Conservation (phyloP, 2,797 vertebrate species). For the Allenopithecus nigroviridis region DNA sequence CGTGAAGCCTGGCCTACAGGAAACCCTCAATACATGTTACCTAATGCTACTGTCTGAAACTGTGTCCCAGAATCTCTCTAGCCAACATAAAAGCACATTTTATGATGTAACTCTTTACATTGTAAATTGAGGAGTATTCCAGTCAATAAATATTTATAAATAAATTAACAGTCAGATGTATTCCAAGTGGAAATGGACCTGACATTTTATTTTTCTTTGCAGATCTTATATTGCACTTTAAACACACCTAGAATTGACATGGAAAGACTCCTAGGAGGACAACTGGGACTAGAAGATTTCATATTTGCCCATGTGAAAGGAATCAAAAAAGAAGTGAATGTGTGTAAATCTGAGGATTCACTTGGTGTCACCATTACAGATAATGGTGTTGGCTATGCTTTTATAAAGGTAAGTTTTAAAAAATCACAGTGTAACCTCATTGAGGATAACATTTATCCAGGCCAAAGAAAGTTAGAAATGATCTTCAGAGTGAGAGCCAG, state of each 20-base stretch:
- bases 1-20: not conserved
- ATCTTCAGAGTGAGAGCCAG: not conserved
- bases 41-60: not conserved
- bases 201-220: constrained; percentile 56
- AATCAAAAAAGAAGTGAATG: constrained; percentile 92
- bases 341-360: constrained; percentile 92
- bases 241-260: constrained; percentile 98
- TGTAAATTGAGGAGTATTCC: not conserved
- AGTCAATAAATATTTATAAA: not conserved
- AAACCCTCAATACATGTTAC: not conserved
- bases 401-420: constrained; percentile 92
- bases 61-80: not conserved
- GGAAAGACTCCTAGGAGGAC: constrained; percentile 94
- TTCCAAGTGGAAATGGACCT: constrained; percentile 16
- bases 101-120: not conserved
- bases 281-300: constrained; percentile 97
- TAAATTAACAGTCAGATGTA: not conserved
- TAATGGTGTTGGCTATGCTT: constrained; percentile 93
- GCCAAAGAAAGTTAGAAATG: not conserved
- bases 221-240: constrained; percentile 98
- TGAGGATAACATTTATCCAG: not conserved
- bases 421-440: not conserved
- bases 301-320: constrained; percentile 98
- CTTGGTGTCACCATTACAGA: constrained; percentile 98
- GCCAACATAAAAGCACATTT: not conserved